Conservation (phyloP, 2,888 invertebrate genomes). For the Xanthia icteritia region DNA sequence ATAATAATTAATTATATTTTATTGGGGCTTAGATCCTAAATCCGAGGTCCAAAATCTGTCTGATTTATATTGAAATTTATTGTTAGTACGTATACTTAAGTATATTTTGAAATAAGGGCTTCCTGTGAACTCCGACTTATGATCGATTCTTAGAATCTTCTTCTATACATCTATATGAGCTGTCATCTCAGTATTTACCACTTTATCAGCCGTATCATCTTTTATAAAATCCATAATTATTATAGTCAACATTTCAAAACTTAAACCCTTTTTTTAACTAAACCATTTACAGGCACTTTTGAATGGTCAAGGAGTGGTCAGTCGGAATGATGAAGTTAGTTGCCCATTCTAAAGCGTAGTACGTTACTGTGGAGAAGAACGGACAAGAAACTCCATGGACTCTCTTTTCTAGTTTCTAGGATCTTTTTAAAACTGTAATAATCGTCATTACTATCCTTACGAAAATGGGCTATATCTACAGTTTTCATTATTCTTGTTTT, state of each 20-base stretch:
- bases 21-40: background rate
- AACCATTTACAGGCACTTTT: too few relatives aligned
- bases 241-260: too few relatives aligned
- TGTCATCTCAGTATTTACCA: background rate
- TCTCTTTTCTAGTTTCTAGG: background rate
- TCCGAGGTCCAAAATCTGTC: background rate
- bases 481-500: conserved; percentile 7
- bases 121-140: background rate
- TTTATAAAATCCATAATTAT: too few relatives aligned
- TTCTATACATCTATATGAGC: background rate
- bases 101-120: background rate
- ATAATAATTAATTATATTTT: too few relatives aligned
- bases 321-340: too few relatives aligned
- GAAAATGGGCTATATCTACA: background rate
- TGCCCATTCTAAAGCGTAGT: too few relatives aligned
- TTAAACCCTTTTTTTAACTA: too few relatives aligned
- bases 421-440: background rate
- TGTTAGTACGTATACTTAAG: background rate
- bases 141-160: background rate
- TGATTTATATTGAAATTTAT: background rate
- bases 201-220: background rate
- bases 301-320: too few relatives aligned
- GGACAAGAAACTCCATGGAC: too few relatives aligned
- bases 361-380: too few relatives aligned
- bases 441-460: too few relatives aligned